Base-by-base conservation (phyloP, 2,888 invertebrate species). In the Lymantria dispar region DNA sequence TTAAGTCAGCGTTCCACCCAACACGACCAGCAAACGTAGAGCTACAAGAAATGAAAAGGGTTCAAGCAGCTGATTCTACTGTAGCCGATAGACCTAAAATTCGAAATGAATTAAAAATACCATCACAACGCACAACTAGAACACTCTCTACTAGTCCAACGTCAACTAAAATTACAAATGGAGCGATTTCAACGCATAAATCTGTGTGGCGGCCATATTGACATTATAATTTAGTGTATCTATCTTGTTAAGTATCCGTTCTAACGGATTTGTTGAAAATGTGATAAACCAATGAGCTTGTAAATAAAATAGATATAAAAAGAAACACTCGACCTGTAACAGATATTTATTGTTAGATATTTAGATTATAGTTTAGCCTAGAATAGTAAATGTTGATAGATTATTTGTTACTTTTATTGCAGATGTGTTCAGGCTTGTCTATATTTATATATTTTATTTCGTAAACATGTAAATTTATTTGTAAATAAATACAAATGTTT, bases 161-260 rank as follows among this genome's bases (percentile, higher is more conserved):
- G 29, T 91, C 93, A 52, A 93, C 94, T 3, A 94, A 94, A 84
- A 85, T 94, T 47, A 87, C 89, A 51, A 91, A 89, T 61, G 87
- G 92, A 45, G 75, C 89, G 56, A 91, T 93, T 76, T 83, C 92
- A 30, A 85, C 92, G 43, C 92, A 94, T 54, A 95, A 95, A 87
- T 93, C 93, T 11, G 95, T 95, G 33, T 95, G 95, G 95, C 87
- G 95, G 70, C 95, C 95, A 50, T 95, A 95, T 91, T 95, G 92
- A 90, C 78, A 64, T 48, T 77, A 40, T 66, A 73, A 8, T 15
- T 8, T 10, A 42, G n/a, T 22, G 22, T 8, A 22, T 11, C 36
- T 42, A 31, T 14, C n/a, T 48, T 43, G 49, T 45, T 13, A 45
- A 36, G 15, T 31, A 36, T 46, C 47, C 47, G 47, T 47, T 31